phyloP scores from a whole-genome alignment of 2,888 invertebrate species.

The Nomada ferruginata region DNA sequence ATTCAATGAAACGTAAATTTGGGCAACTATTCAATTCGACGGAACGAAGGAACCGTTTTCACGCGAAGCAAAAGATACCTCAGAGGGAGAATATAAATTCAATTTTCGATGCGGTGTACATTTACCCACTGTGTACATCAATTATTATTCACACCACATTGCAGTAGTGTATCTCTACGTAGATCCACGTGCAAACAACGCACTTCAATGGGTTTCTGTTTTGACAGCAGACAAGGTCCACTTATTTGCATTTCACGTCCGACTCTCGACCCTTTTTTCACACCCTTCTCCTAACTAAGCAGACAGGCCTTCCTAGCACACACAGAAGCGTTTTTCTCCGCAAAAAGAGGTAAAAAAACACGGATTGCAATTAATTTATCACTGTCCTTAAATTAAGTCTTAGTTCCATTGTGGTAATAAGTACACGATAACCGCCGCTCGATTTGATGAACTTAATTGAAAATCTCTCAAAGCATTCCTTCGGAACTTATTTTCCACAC shows the following conservation, averaged over 20 bases:
- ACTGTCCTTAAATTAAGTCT: too few relatives aligned
- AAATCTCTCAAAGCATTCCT: background rate
- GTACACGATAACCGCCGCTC: too few relatives aligned
- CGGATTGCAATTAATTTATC: too few relatives aligned
- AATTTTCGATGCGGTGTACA: background rate
- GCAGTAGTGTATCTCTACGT: conserved; percentile 1
- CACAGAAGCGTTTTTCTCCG: background rate
- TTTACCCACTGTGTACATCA: background rate
- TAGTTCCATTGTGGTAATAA: too few relatives aligned
- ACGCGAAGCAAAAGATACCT: background rate
- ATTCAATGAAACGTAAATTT: too few relatives aligned
- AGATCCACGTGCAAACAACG: conserved; percentile 1
- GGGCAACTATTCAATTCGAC: background rate
- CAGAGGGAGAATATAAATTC: background rate
- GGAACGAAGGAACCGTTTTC: too few relatives aligned
- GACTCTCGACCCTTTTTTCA: conserved; percentile 1
- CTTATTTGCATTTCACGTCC: conserved; percentile 21
- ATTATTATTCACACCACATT: conserved; percentile 24
- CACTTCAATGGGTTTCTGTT: conserved; percentile 14
- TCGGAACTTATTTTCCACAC: background rate
- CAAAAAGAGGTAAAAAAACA: background rate
- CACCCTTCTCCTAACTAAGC: background rate
- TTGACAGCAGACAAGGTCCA: conserved; percentile 1
- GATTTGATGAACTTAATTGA: too few relatives aligned
- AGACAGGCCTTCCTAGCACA: background rate